A percentile compares a stretch with the other conserved stretches of the same genome.
Conservation (phyloP, 1,140 invertebrate species). For the Zeugodacus cucurbitae region DNA sequence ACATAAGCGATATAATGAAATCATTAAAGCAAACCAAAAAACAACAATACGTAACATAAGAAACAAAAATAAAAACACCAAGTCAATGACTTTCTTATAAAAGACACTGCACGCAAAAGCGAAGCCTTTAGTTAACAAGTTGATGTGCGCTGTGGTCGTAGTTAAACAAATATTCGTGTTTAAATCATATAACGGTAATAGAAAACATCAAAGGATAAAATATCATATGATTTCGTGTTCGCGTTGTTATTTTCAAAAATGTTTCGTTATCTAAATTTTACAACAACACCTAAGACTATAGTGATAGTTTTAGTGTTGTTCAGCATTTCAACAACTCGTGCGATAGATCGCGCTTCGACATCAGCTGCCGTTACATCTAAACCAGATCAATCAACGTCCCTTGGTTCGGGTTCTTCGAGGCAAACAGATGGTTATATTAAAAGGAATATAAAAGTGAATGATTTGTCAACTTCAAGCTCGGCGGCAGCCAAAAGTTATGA, state of each 20-base stretch:
- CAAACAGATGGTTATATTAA: slow-evolving; percentile 41
- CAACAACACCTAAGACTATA: not conserved
- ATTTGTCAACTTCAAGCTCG: slow-evolving; percentile 45
- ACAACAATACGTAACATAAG: not conserved
- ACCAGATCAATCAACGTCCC: not conserved
- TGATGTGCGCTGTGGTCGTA: slow-evolving; percentile 41
- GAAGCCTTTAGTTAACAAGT: not conserved
- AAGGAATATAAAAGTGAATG: slow-evolving; percentile 46
- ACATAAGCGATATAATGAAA: not conserved
- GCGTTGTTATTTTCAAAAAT: not conserved
- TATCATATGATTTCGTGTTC: not conserved
- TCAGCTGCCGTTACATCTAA: not conserved
- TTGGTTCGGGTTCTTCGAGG: not conserved
- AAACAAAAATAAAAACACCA: not conserved
- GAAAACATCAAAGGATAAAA: no score
- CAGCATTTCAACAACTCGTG: not conserved
- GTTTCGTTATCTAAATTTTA: slow-evolving; percentile 10
- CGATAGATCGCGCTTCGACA: not conserved
- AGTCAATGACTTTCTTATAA: slow-evolving; percentile 37
- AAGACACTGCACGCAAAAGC: not conserved
- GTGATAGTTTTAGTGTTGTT: not conserved
- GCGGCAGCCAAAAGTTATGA: slow-evolving; percentile 55
- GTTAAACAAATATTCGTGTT: not conserved
- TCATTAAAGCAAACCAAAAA: not conserved
- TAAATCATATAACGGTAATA: no score